These are phyloP conservation scores for Greenwoodochromis staneri DNA, from an alignment of 2,113 vertebrate genomes.

Conservation along the genomic window DNA sequence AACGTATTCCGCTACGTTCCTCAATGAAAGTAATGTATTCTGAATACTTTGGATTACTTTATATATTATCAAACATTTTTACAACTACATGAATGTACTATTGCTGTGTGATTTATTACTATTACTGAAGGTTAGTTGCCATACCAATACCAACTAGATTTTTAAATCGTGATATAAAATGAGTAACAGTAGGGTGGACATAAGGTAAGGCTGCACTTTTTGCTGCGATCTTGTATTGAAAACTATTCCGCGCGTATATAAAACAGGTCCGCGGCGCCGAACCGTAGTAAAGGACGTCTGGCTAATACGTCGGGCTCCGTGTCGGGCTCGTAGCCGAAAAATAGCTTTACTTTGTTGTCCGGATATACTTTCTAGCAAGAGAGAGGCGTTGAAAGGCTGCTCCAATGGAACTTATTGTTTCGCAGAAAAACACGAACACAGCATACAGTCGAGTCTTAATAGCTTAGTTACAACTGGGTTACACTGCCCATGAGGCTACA, in stretches of 20 bases:
- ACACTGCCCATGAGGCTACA: background rate
- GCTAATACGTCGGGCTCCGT: rapidly evolving
- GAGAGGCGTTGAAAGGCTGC: background rate
- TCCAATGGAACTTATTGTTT: background rate
- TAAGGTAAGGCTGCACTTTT: background rate
- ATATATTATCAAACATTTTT: background rate
- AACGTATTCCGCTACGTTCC: rapidly evolving
- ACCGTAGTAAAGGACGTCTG: background rate
- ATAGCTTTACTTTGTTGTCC: too few species aligned
- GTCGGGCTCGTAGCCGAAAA: rapidly evolving
- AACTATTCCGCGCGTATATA: rapidly evolving
- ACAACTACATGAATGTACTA: background rate
- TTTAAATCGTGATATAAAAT: background rate
- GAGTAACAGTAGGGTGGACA: background rate
- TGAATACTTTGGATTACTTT: background rate
- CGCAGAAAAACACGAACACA: background rate
- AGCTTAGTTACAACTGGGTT: background rate
- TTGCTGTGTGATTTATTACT: background rate
- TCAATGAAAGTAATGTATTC: background rate
- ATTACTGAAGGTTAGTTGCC: background rate
- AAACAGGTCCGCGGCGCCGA: background rate
- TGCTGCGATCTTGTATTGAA: background rate
- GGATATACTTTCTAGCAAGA: background rate
- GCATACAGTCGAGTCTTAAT: background rate
- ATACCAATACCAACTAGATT: background rate